Evolutionary conservation across 2,797 vertebrate species (phyloP).

Genomic region (Pangasius macronema): DNA sequence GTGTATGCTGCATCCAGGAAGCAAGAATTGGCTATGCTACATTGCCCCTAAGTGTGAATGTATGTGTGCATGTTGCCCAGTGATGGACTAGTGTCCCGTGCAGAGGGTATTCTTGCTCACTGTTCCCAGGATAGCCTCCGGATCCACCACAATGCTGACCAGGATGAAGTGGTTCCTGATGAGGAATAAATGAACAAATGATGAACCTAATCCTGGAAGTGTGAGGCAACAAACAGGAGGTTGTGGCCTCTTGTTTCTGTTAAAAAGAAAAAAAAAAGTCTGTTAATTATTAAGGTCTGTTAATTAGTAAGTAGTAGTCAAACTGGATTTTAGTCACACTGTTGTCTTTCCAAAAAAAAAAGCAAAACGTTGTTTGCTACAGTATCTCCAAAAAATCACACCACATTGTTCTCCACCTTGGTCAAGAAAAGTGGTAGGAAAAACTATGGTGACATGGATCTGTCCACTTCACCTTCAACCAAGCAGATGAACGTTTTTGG

Average conservation of each 20-base stretch:
- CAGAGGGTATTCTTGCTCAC: background rate
- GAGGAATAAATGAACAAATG: background rate
- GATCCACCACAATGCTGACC: background rate
- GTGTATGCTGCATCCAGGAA: background rate
- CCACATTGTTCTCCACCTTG: background rate
- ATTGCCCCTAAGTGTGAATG: background rate
- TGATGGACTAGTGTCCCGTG: background rate
- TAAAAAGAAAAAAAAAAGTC: background rate
- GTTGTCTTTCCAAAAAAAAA: background rate
- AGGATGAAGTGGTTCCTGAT: background rate
- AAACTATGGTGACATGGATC: background rate
- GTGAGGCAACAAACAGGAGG: background rate
- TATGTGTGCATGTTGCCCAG: background rate
- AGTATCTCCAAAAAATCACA: background rate
- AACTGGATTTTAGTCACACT: background rate
- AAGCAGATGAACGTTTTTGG: background rate
- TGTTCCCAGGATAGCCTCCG: background rate
- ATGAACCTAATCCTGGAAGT: background rate
- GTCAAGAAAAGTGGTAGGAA: background rate
- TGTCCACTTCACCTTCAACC: background rate
- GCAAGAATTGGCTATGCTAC: background rate
- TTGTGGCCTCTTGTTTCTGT: background rate
- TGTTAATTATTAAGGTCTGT: slow-evolving; percentile 12
- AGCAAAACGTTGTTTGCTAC: background rate
- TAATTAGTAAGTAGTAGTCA: background rate